Conservation (phyloP, 2,113 vertebrate species). For the Sisor rabdophorus region DNA sequence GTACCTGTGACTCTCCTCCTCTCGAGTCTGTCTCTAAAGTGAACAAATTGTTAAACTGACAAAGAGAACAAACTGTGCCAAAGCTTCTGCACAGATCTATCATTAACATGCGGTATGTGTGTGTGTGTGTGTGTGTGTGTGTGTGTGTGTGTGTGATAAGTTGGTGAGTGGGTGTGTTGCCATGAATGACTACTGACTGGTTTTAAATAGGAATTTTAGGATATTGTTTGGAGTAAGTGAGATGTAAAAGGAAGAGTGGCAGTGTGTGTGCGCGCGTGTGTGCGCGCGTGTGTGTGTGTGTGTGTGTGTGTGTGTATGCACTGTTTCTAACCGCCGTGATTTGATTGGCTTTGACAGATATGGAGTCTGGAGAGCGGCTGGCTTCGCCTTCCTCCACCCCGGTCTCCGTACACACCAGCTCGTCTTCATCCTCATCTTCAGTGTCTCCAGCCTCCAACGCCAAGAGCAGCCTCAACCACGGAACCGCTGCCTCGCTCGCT, state of each 20-base stretch:
- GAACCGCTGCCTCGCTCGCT: conserved; percentile 77
- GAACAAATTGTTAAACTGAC: conserved; percentile 44
- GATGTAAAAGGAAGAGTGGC: conserved; percentile 74
- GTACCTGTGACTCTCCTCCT: conserved; percentile 17
- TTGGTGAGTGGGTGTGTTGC: conserved; percentile 37
- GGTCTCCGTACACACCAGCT: conserved; percentile 76
- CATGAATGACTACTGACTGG: conserved; percentile 56
- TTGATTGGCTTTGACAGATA: conserved; percentile 70
- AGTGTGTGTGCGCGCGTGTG: conserved; percentile 48
- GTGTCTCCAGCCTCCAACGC: conserved; percentile 73
- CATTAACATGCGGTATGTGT: conserved; percentile 10
- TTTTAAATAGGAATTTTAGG: conserved; percentile 75
- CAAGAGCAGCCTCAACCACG: conserved; percentile 83
- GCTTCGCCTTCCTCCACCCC: conserved; percentile 75
- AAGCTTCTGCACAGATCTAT: conserved; percentile 30
- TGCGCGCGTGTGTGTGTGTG: conserved; percentile 38
- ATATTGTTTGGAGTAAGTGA: conserved; percentile 76
- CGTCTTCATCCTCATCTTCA: conserved; percentile 68
- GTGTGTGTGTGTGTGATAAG: too few species aligned
- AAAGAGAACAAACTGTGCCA: conserved; percentile 28
- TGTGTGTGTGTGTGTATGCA: conserved; percentile 29
- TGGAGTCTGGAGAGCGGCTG: conserved; percentile 87
- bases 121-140: conserved; percentile 37
- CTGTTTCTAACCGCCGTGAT: conserved; percentile 53
- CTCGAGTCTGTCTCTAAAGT: conserved; percentile 31